Base-by-base conservation (phyloP, 2,113 vertebrate species). In the Myocastor coypus region DNA sequence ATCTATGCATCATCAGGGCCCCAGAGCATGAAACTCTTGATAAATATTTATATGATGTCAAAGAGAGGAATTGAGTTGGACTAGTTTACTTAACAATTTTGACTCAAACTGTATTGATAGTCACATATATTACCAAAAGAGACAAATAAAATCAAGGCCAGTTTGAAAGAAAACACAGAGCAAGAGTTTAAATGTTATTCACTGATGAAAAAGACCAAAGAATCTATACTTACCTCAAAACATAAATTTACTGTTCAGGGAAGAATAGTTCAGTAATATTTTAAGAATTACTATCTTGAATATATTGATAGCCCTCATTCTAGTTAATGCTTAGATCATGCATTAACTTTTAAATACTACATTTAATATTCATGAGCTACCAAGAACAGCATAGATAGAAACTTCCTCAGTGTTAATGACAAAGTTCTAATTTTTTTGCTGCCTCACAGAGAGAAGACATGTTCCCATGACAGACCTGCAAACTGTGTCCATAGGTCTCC, bases 1-100 rank as follows among this genome's bases (percentile, higher is more conserved):
- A 80, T 30, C 17, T 17, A 80, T 34, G 8, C 5, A 55, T 19
- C 77, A 55, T 7, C 26, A 55, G 20, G 8, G 32, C 32, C 77
- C 50, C 32, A 55, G n/a, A 26, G 81, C 59, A 64, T 22, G 26
- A 84, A 7, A 52, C 13, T 66, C 22, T 85, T 63, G n/a, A 52
- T 87, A 75, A 89, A 57, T 59, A 50, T 30, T 66, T 42, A 42
- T n/a, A 84, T 17, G 2, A 87, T 78, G 17, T 55, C 68, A 52
- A 91, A 92, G 34, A 59, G 4, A 86, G 88, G 7, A 64, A 40
- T 86, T 83, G 87, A 87, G 69, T 37, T 90, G 40, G 12, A 73
- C 59, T 78, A 85, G 17, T 9, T 88, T 94, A 68, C 28, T 87
- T 84, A 92, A 92, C 52, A 75, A 17, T 66, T 85, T 95, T 82